Base-by-base conservation (phyloP, 2,113 vertebrate species). In the Dipodomys ordii region DNA sequence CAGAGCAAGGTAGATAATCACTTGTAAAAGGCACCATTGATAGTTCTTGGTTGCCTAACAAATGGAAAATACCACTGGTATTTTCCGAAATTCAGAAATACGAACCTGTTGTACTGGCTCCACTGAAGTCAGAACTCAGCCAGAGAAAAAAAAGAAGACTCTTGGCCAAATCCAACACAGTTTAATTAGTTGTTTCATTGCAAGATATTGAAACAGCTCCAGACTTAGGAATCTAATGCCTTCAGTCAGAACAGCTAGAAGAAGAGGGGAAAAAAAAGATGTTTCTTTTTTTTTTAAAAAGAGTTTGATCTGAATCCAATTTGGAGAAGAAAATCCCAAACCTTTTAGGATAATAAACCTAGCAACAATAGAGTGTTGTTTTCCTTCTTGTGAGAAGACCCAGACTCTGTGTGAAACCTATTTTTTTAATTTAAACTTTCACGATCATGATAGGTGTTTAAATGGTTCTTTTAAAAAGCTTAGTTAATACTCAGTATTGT, bases 311-410 rank as follows among this genome's bases (percentile, higher is more conserved):
- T 64, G 44, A 95, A 93, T 96, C 93, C 94, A 96, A 77, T 16
- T 95, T 96, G 93, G 89, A 95, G 89, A 92, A 76, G 23, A 76
- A 96, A 91, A 84, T 53, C 91, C 72, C 72, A 96, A 95, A 86
- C 64, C 87, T 97, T 94, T 95, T 89, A 85, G 87, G 73, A 82
- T 93, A 94, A 95, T 85, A 83, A 96, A 95, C 35, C 67, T 90
- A 60, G 62, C 53, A 28, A 91, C 89, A 77, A 69, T 18, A 88
- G n/a, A 74, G 76, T 25, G 57, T 23, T 92, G 30, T 65, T 85
- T 94, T 87, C 60, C 19, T 89, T 82, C 44, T 19, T 27, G n/a
- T 35, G 25, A 87, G 15, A 94, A 91, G 74, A 62, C 35, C 18
- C 18, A 64, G 0, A 15, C 25, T 94, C 53, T 44, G 7, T 8